Base-by-base conservation (phyloP, 92 coral and sea anemone genomes). In the Diadumene lineata region DNA sequence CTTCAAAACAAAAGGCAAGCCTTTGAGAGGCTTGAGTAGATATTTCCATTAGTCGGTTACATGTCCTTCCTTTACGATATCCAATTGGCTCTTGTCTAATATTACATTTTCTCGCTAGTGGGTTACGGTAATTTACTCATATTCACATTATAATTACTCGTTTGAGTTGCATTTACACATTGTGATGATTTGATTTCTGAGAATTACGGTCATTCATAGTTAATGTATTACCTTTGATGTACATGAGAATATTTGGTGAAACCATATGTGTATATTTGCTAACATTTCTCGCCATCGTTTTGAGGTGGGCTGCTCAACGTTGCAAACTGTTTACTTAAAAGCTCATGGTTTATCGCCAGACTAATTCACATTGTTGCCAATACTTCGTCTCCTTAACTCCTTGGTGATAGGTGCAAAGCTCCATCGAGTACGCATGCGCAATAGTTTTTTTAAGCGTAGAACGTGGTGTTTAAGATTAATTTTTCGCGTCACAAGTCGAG, bases 331-430 rank as follows among this genome's bases (percentile, higher is more conserved):
- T 62, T 62, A 62, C 68, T 28, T 43, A 29, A 28, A 32, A 22
- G 31, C n/a, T 4, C 19, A 53, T 13, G 24, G 58, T 53, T 70
- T 64, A 70, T 48, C 57, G 15, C 19, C 31, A 50, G 19, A 50
- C 43, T 58, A 28, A 50, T 34, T 16, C 38, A 31, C 75, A 27
- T 53, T 32, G 24, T 50, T 50, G 63, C 55, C 62, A 66, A 72
- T 72, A 72, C 77, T 32, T 56, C 56, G 77, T 72, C 77, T 65
- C 77, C 66, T 53, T 72, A 34, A 21, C 77, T 34, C 27, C 48
- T n/a, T n/a, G n/a, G 64, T 0, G 34, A 30, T 43, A 70, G 34
- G 21, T 23, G 58, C 30, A 56, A 72, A 72, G 51, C 66, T 25
- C 7, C 16, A 61, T 29, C 48, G 8, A 51, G 21, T 18, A 33